These are phyloP conservation scores for Harmothoe impar DNA, from an alignment of 2,888 invertebrate species.

Conservation along the genomic window DNA sequence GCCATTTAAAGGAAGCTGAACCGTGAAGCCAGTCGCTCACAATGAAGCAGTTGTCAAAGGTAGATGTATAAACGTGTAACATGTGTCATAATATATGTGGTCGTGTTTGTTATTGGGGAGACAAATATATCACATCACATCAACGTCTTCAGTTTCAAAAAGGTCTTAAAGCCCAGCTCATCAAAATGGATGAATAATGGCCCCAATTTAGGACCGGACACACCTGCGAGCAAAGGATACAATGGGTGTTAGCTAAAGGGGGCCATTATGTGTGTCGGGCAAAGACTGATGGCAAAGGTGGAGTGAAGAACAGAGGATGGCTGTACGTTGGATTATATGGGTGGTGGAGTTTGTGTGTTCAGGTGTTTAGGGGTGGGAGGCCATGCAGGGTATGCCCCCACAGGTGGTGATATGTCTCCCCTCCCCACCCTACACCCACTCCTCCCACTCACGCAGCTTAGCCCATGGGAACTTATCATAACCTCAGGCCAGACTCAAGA, in stretches of 20 bases:
- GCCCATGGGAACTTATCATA: background rate
- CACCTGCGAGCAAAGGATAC: background rate
- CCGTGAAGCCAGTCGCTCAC: too few species aligned
- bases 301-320: background rate
- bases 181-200: background rate
- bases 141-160: too few species aligned
- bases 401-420: slow-evolving; percentile 1
- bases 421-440: background rate
- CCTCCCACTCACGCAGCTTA: background rate
- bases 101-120: too few species aligned
- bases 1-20: too few species aligned
- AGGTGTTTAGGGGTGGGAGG: slow-evolving; percentile 43
- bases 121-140: too few species aligned
- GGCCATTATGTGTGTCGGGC: background rate
- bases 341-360: slow-evolving; percentile 43
- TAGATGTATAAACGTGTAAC: too few species aligned
- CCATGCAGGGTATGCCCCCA: background rate
- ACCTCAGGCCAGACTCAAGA: background rate
- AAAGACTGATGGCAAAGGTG: slow-evolving; percentile 28
- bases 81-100: too few species aligned
- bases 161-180: background rate
- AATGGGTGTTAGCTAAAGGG: slow-evolving; percentile 1
- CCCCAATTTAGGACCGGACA: slow-evolving; percentile 8
- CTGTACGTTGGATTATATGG: background rate
- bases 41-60: too few species aligned